phyloP scores from a whole-genome alignment of 2,888 invertebrate genomes.

The Troilus luridus region DNA sequence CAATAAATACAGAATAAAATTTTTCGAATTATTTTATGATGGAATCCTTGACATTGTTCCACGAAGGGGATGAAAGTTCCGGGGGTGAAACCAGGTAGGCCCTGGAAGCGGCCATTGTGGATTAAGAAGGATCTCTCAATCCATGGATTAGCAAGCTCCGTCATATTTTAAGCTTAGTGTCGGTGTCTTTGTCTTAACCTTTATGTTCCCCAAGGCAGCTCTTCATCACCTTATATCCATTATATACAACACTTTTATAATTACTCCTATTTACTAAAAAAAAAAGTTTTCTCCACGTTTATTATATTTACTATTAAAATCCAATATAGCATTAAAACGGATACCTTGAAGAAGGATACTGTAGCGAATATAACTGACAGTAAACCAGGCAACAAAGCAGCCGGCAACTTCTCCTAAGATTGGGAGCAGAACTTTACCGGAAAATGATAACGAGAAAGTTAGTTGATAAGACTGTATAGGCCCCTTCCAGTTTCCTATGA shows the following conservation, averaged over 20 bases:
- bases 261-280: too few species aligned
- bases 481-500: neutral
- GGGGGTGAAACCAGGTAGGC: neutral
- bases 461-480: neutral
- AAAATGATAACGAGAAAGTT: neutral
- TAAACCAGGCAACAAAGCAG: neutral
- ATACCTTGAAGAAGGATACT: neutral
- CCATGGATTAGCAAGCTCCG: neutral
- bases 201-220: neutral
- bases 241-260: neutral
- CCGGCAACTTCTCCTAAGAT: neutral
- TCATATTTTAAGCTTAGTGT: neutral
- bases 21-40: neutral
- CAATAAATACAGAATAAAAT: neutral
- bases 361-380: neutral
- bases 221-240: neutral
- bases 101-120: neutral
- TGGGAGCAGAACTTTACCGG: too few species aligned
- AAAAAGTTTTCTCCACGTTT: too few species aligned
- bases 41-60: neutral
- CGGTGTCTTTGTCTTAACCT: neutral
- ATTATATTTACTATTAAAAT: too few species aligned
- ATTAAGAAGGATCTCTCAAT: constrained; percentile 12
- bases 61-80: neutral
- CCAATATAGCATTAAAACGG: too few species aligned